Base-by-base conservation (phyloP, 2,113 vertebrate species). In the Notarius quadriscutis region DNA sequence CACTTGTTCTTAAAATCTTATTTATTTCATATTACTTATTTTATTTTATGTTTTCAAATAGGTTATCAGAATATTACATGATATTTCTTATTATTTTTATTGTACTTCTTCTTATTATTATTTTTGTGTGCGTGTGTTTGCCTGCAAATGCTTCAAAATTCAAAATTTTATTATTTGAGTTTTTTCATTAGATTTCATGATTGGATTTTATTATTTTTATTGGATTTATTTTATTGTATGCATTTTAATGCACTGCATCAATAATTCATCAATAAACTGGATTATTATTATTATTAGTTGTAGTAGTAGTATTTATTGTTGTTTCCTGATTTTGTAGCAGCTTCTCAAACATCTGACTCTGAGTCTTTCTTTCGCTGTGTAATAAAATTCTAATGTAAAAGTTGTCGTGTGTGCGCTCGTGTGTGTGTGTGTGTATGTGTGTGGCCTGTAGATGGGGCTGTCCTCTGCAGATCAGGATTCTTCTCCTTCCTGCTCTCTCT, bases 401-500 rank as follows among this genome's bases (percentile, higher is more conserved):
- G n/a, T 69, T 51, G 71, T 90, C 20, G 63, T 85, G 82, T 62
- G 57, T 65, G 82, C 79, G 60, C 63, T n/a, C n/a, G n/a, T n/a
- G 55, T 75, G 79, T 86, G 51, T 63, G 84, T 75, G 34, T 55
- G 14, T 83, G 71, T 58, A 58, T 50, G 67, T 55, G 17, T 67
- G 72, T 84, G 69, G 94, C 97, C 98, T 97, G 97, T 97, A 99
- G 98, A 95, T 98, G 98, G 98, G 92, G 96, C 97, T 97, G 89
- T 93, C 94, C 94, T 96, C 97, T 97, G 93, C 96, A 58, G 92
- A 96, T 97, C 95, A 83, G 90, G 81, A 0, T 78, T 20, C 4
- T 22, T 0, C 22, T 78, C 86, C 91, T 93, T 41, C 41, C 41
- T 41, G 86, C 89, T 85, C 91, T 91, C 93, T 89, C 88, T 67